Evolutionary conservation across 2,113 vertebrate species (phyloP).

Genomic region (Brachyhypopomus gauderio): DNA sequence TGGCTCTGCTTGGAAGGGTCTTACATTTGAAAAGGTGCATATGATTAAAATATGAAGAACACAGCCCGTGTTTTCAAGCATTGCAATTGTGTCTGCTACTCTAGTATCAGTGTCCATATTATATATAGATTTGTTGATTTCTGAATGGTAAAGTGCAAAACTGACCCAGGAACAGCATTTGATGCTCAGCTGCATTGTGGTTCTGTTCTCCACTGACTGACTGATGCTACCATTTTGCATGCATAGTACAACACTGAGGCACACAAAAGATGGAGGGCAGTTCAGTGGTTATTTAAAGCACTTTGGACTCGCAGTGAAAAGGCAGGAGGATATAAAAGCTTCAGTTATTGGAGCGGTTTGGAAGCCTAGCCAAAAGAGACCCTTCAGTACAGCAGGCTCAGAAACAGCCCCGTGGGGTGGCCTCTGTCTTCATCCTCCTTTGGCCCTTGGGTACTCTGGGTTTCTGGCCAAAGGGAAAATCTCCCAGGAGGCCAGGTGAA

Average conservation of each 20-base stretch:
- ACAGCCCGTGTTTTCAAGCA: slow-evolving; percentile 1
- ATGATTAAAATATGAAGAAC: slow-evolving; percentile 15
- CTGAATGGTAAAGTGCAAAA: not conserved
- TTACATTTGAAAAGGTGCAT: slow-evolving; percentile 1
- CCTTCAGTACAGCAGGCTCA: not conserved
- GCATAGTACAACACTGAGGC: not conserved
- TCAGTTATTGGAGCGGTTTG: slow-evolving; percentile 1
- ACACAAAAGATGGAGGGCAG: not conserved
- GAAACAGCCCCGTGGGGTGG: not conserved
- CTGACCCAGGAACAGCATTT: not conserved
- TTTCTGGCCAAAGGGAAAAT: slow-evolving; percentile 20
- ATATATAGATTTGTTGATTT: not conserved
- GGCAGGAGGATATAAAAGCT: not conserved
- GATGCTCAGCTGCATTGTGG: slow-evolving; percentile 6
- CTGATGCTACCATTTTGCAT: slow-evolving; percentile 23
- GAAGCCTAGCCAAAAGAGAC: not conserved
- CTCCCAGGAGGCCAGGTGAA: slow-evolving; percentile 7
- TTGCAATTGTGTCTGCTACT: not conserved
- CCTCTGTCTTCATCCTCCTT: not conserved
- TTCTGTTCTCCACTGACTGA: not conserved
- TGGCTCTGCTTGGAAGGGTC: not conserved
- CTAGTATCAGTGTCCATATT: not conserved
- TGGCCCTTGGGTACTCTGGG: not conserved
- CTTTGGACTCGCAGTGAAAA: not conserved
- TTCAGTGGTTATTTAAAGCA: slow-evolving; percentile 5